Base-by-base conservation (phyloP, 2,113 vertebrate species). In the Scomber japonicus region DNA sequence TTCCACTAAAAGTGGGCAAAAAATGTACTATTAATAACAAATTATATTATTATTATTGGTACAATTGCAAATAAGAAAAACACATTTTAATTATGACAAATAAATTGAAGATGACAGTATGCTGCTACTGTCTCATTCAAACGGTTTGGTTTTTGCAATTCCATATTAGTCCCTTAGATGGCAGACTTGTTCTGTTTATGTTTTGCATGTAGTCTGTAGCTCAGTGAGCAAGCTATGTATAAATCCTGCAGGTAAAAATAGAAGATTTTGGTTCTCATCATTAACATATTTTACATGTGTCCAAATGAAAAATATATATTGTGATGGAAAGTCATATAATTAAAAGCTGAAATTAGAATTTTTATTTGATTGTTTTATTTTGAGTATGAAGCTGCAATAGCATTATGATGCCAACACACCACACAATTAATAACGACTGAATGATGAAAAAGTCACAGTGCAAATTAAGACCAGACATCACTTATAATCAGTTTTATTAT, bases 151-250 rank as follows among this genome's bases (percentile, higher is more conserved):
- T 60, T 50, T 17, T 79, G 69, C 40, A 89, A 53, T 75, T 24
- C 27, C 11, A 0, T 21, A 16, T 61, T 30, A 35, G 45, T 70
- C 79, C 89, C 16, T 35, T 76, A 84, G 73, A 82, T 67, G 81
- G 71, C 85, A 86, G 40, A 14, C 30, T 80, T 82, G 16, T 40
- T 50, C 48, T 56, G 71, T 56, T 60, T 54, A 11, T 53, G 4
- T 15, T 49, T 21, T 63, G 17, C 11, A 40, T 16, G 2, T 30
- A 0, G 5, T 19, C 4, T 51, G 13, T 0, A 15, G 3, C 3
- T 19, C 17, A 10, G 35, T 46, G 2, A 44, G 19, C 0, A 66
- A 27, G 10, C 48, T 30, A 27, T 27, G 6, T n/a, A 16, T 0
- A 1, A 57, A 63, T 75, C 11, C 11, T 54, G n/a, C 9, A 59